Conservation (phyloP, 2,113 vertebrate genomes). For the Isurus oxyrinchus region DNA sequence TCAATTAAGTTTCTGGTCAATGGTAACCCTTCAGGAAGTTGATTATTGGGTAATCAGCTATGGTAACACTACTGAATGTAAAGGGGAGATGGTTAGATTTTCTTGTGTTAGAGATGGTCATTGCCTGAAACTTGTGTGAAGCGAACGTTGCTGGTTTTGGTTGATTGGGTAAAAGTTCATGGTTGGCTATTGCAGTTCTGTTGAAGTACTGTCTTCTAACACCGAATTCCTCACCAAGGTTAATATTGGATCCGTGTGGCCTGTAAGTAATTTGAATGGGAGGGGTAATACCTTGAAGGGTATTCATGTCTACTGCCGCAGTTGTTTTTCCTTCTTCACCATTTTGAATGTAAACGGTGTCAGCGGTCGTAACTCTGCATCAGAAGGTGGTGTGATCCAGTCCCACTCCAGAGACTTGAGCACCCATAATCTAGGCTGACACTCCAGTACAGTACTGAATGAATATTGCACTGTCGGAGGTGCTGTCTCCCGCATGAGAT, state of each 20-base stretch:
- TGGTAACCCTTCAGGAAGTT: background rate
- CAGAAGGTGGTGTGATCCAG: background rate
- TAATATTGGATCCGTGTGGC: background rate
- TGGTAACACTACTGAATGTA: background rate
- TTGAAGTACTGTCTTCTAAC: background rate
- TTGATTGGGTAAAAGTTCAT: background rate
- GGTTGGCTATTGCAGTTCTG: background rate
- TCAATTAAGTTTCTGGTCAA: background rate
- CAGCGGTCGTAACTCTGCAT: background rate
- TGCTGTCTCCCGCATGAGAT: too few species aligned
- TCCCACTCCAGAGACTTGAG: background rate
- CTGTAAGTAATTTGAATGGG: background rate
- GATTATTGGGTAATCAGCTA: background rate
- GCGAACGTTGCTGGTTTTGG: background rate
- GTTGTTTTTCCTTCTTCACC: background rate
- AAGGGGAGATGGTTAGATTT: background rate
- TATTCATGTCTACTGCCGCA: background rate
- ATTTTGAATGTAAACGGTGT: background rate
- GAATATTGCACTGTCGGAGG: background rate
- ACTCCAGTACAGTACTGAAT: background rate
- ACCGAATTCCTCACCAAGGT: background rate
- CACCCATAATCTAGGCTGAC: background rate
- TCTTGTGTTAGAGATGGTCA: background rate
- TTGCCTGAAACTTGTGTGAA: background rate
- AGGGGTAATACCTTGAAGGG: background rate